A percentile compares a stretch with the other conserved stretches of the same genome.
Conservation (phyloP, 2,888 invertebrate genomes). For the Cephus spinipes region DNA sequence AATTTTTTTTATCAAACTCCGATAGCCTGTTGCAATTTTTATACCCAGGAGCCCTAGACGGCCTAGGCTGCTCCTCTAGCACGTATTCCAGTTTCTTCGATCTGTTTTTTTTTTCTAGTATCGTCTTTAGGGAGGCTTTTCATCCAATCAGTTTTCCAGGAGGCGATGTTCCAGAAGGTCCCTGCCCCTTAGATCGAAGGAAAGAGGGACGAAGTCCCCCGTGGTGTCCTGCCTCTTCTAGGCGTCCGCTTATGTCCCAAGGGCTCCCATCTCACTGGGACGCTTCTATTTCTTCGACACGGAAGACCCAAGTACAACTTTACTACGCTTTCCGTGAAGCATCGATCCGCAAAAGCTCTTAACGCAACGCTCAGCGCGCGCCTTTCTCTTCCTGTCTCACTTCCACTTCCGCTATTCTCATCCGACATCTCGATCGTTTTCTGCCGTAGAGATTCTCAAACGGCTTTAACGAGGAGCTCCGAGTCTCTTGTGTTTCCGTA, state of each 20-base stretch:
- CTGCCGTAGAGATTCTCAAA: not conserved
- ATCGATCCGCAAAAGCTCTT: not conserved
- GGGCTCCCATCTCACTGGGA: not conserved
- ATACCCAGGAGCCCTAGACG: not conserved
- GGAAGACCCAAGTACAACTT: not conserved
- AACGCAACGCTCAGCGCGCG: not conserved
- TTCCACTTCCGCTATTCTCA: not conserved
- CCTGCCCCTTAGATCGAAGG: not conserved
- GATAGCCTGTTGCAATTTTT: no score
- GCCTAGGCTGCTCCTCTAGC: not conserved
- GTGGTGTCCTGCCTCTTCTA: not conserved
- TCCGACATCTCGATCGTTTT: not conserved
- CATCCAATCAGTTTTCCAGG: not conserved
- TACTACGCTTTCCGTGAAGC: not conserved
- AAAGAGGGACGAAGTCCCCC: not conserved
- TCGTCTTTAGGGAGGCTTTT: not conserved
- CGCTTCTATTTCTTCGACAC: not conserved
- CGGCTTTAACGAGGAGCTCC: not conserved
- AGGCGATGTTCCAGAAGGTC: not conserved
- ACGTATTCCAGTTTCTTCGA: constrained; percentile 18
- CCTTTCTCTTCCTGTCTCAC: not conserved
- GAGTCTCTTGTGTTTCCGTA: not conserved
- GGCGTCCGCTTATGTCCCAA: not conserved
- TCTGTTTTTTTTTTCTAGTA: constrained; percentile 19
- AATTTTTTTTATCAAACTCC: no score